phyloP scores from a whole-genome alignment of 2,888 invertebrate genomes.

The Punctoribates punctum region DNA sequence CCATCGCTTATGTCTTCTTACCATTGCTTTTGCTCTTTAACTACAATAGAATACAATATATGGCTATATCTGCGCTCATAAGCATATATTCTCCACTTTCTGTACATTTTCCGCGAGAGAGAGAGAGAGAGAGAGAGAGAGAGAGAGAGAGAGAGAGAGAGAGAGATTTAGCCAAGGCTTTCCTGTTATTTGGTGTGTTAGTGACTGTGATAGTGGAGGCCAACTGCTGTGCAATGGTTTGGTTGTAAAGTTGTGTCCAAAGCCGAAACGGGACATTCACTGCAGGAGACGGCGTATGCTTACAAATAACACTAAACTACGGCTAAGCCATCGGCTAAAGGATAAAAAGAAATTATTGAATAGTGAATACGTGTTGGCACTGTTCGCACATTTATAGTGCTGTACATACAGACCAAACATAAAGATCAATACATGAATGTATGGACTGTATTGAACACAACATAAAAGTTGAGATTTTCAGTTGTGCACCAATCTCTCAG shows the following conservation, averaged over 20 bases:
- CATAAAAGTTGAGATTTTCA: neutral
- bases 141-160: conserved; percentile 16
- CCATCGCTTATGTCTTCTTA: neutral
- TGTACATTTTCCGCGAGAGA: conserved; percentile 1
- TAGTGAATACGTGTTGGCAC: conserved; percentile 26
- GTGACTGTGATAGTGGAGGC: neutral
- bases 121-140: conserved; percentile 37
- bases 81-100: conserved; percentile 17
- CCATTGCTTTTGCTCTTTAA: neutral
- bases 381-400: conserved; percentile 29
- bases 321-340: conserved; percentile 34
- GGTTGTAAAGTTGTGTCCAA: conserved; percentile 28
- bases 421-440: conserved; percentile 6
- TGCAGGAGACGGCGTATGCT: conserved; percentile 39
- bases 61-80: conserved; percentile 10
- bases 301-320: conserved; percentile 36
- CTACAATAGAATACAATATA: neutral
- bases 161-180: conserved; percentile 11
- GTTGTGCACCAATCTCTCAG: conserved; percentile 20
- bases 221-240: conserved; percentile 32
- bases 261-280: conserved; percentile 35
- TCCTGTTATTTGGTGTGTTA: conserved; percentile 9
- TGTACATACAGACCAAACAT: conserved; percentile 21
- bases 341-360: conserved; percentile 31
- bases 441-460: neutral